Base-by-base conservation (phyloP, 2,113 vertebrate genomes). In the Dipodomys merriami region DNA sequence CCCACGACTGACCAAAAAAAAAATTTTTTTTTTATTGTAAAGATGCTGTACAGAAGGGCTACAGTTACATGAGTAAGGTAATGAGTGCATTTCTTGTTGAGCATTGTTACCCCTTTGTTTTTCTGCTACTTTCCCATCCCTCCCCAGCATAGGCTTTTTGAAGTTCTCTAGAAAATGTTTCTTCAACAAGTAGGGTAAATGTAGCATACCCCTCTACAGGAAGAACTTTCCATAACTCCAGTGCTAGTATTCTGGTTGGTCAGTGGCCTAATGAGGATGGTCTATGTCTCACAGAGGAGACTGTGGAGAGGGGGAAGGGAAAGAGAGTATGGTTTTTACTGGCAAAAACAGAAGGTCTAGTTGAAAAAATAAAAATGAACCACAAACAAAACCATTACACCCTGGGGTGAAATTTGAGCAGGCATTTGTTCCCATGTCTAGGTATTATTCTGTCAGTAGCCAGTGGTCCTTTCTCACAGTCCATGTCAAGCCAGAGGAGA, bases 101-200 rank as follows among this genome's bases (percentile, higher is more conserved):
- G 39, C 39, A 39, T 39, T 39, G 5, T 39, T 39, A 39, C 39
- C 39, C 39, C 39, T 39, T 39, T 39, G 39, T 39, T 39, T 39
- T 39, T 39, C 39, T 39, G 5, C 39, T 39, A 39, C 39, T 39
- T 5, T 39, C 39, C 39, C 39, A 6, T 39, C 39, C 39, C 39
- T 39, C 39, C 39, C 39, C 39, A 93, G 94, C 39, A 35, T 44
- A 1, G 3, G 7, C 73, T 78, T 81, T 83, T 1, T 83, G n/a
- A 88, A 95, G 76, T 95, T 65, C 25, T 76, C 73, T 80, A 94
- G 64, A 85, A 96, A 86, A 90, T 82, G 44, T 68, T 82, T 94
- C 57, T 67, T 91, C 74, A 74, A 86, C 78, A 90, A 83, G 9
- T 67, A 93, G 13, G 12, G 27, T 68, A 60, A 39, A 1, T 46